Evolutionary conservation across 92 coral and sea anemone species (phyloP), one percentile per base, ranked within the genome.

Genomic region (Actinernus sp.): DNA sequence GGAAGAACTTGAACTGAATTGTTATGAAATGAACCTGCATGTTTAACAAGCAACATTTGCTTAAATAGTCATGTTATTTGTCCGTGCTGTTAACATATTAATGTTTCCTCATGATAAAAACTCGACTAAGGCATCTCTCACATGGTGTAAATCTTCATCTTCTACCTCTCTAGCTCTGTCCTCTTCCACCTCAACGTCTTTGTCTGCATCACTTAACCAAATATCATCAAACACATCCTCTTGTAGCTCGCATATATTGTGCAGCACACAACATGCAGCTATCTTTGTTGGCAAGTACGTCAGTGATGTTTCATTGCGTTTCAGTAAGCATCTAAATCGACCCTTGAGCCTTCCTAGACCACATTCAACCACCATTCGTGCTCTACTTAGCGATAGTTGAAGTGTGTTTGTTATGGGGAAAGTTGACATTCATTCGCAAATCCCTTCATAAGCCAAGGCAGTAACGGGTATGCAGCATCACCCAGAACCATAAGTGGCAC

Each of bases 181-280:
- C n/a, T n/a, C n/a, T n/a, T n/a, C n/a, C n/a, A n/a, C n/a, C n/a
- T 50, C 76, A 68, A 45, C 44, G n/a, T 52, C 58, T 34, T 68
- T 31, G 38, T 30, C 22, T 32, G 24, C 33, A 52, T 21, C 57
- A 38, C 36, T 46, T 36, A 47, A 50, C 34, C 58, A 32, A 51
- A 51, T 39, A 22, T 23, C 75, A 25, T 23, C 31, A 49, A 68
- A 29, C 46, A 36, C 5, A 29, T 57, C 78, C 30, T 36, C 63
- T 31, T 46, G 40, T 26, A 57, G 12, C 37, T 70, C 78, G 31
- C 78, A 70, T 5, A 69, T 39, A 36, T 69, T 69, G 65, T 69
- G 77, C 2, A 69, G 36, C 0, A 71, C 79, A 71, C 79, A 72
- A 44, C 79, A 72, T 17, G 79, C 6, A 29, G 79, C 69, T 58